Percentiles rank a stretch among this genome's conserved stretches.
These are phyloP conservation scores for Microctenopoma lineatum DNA, from an alignment of 2,797 vertebrate species.

Conservation along the genomic window DNA sequence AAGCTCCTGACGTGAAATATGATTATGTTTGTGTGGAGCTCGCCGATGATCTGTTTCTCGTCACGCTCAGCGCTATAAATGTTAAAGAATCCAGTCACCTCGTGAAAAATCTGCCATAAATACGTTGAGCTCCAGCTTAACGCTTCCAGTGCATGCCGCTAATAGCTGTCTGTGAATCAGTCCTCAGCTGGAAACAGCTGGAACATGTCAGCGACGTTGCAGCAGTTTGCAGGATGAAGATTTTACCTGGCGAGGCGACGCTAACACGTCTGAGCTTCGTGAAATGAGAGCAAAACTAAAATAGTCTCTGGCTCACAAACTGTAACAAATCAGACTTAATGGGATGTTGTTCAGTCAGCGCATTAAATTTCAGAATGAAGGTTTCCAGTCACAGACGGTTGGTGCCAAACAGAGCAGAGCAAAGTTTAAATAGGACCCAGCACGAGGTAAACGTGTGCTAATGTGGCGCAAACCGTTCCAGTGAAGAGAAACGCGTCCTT, in stretches of 20 bases:
- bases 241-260: background rate
- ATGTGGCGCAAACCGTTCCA: background rate
- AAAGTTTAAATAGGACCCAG: slow-evolving; percentile 9
- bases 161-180: background rate
- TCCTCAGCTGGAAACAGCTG: background rate
- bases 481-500: background rate
- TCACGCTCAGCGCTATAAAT: too few relatives aligned
- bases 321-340: slow-evolving; percentile 19
- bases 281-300: slow-evolving; percentile 7
- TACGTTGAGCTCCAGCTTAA: too few relatives aligned
- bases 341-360: slow-evolving; percentile 16
- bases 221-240: background rate
- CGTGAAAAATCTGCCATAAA: too few relatives aligned
- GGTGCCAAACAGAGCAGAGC: slow-evolving; percentile 1
- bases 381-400: slow-evolving; percentile 52
- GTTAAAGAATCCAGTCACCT: too few relatives aligned
- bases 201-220: background rate
- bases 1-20: too few relatives aligned
- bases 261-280: background rate
- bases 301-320: slow-evolving; percentile 14
- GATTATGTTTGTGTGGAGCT: too few relatives aligned
- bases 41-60: too few relatives aligned
- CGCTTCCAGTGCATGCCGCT: background rate
- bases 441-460: background rate
- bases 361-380: background rate